phyloP scores from a whole-genome alignment of 2,113 vertebrate genomes.

The Elgaria multicarinata region DNA sequence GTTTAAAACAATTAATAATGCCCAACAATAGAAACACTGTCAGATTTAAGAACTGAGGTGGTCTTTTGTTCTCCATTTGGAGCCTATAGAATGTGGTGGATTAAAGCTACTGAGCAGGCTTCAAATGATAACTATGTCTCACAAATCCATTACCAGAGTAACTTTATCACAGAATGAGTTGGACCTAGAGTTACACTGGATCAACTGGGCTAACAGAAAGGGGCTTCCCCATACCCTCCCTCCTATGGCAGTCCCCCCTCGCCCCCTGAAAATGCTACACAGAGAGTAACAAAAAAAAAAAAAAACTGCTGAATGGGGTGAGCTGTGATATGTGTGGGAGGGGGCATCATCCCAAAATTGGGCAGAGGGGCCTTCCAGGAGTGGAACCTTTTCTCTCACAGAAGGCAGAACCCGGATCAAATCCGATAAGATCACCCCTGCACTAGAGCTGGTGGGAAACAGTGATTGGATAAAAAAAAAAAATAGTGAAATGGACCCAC shows the following conservation, averaged over 20 bases:
- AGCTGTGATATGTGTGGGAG: too few species aligned
- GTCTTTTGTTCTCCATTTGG: slow-evolving; percentile 30
- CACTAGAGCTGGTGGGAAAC: background rate
- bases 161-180: slow-evolving; percentile 56
- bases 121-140: slow-evolving; percentile 61
- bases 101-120: slow-evolving; percentile 51
- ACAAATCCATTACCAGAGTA: slow-evolving; percentile 47
- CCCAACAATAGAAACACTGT: slow-evolving; percentile 7
- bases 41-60: background rate
- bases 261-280: too few species aligned
- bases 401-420: too few species aligned
- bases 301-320: too few species aligned
- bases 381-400: too few species aligned
- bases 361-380: too few species aligned
- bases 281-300: too few species aligned
- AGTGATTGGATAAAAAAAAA: background rate
- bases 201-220: too few species aligned
- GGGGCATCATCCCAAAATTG: too few species aligned
- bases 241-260: too few species aligned
- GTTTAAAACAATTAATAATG: slow-evolving; percentile 7
- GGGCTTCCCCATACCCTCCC: too few species aligned
- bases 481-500: background rate
- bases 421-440: background rate
- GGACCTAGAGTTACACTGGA: too few species aligned
- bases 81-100: slow-evolving; percentile 25